Evolutionary conservation across 2,888 invertebrate species (phyloP), one percentile per base, ranked within the genome.

Genomic region (Troilus luridus): DNA sequence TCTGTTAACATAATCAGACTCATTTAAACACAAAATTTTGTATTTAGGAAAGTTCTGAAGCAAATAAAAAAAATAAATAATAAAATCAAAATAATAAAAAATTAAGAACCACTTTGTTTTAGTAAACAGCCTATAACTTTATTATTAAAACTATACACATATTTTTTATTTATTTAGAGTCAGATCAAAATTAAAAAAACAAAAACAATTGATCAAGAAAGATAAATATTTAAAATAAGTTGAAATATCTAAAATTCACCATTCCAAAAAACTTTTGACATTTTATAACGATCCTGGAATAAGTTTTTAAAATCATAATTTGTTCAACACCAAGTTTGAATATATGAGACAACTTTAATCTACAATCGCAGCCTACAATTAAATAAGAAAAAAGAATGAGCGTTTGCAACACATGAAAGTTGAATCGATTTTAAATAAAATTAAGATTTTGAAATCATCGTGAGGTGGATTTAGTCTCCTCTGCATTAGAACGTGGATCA

Each of bases 1-100:
- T 85, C 85, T 85, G 85, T 85, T 85, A 85, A 85, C 85, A 85
- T 10, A 56, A 85, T 77, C 72, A 77, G 27, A 77, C 41, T 77
- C 17, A 41, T 77, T 77, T 77, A 77, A 77, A 24, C 72, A 8
- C 72, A 77, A 17, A 77, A 77, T 1, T 77, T 41, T 77, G 72
- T 27, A 27, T 41, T 77, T 41, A 77, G 41, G 72, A 77, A 77
- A 77, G 72, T 41, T 77, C 72, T 77, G 24, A 77, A 77, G 27
- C 41, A 77, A 77, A 77, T 77, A 3, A 77, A 77, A 77, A 67
- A 67, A n/a, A 64, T 17, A 0, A 67, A 8, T 41, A 24, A 41
- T 8, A 41, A 67, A 77, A 41, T 19, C 0, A 67, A 77, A 77
- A 41, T 77, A 77, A 77, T 41, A 77, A 19, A 77, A 77, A 77